A percentile compares a stretch with the other conserved stretches of the same genome.
Conservation (phyloP, 1,140 invertebrate species). For the Pararge aegeria region DNA sequence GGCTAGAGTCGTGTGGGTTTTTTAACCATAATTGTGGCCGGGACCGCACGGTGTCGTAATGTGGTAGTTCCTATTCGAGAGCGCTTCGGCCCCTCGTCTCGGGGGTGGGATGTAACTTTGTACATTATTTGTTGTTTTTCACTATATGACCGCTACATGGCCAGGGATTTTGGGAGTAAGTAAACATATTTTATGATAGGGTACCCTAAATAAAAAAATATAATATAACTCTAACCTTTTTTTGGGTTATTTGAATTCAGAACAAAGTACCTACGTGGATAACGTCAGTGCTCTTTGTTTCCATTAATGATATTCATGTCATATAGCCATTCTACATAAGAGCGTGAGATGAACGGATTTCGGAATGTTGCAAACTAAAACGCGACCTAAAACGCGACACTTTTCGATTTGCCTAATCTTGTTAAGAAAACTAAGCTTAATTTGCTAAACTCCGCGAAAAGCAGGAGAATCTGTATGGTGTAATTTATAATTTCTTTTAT, state of each 20-base stretch:
- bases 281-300: not conserved
- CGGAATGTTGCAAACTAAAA: no score
- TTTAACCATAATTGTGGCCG: conserved; percentile 24
- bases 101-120: conserved; percentile 27
- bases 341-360: no score
- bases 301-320: not conserved
- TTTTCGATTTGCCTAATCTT: no score
- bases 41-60: conserved; percentile 23
- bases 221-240: not conserved
- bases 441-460: no score
- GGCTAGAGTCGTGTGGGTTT: conserved; percentile 1
- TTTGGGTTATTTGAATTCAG: not conserved
- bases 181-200: conserved; percentile 23
- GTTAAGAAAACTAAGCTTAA: no score
- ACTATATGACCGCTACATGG: conserved; percentile 26
- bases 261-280: not conserved
- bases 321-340: no score
- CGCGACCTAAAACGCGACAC: no score
- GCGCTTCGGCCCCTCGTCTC: conserved; percentile 18
- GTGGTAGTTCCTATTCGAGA: conserved; percentile 27
- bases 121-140: conserved; percentile 31
- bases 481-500: no score
- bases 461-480: no score
- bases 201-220: conserved; percentile 3
- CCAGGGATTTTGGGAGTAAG: conserved; percentile 26